Evolutionary conservation across 2,797 vertebrate species (phyloP), one percentile per base, ranked within the genome.

Genomic region (Emydoidea blandingii): DNA sequence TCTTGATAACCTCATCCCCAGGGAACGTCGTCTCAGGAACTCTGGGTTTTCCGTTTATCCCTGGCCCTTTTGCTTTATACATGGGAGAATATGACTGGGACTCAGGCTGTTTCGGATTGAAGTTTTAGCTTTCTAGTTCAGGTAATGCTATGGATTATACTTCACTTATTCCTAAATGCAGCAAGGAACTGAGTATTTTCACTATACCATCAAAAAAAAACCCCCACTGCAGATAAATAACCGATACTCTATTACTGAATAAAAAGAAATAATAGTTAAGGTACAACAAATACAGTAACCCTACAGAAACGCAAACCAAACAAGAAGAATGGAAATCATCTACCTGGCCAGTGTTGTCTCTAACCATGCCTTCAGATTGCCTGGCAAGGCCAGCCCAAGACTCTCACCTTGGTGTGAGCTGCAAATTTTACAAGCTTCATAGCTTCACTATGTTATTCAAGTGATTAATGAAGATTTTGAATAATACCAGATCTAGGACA

Each of bases 201-300:
- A 94, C 95, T 92, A 94, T 93, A 91, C 91, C 88, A 74, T 56
- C 85, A 74, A 57, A 57, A 49, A 49, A 53, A 31, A 52, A 4
- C 1, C 1, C 8, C 18, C 79, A 97, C 92, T 83, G 89, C 90
- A 96, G 91, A 95, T 68, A 95, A 95, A 95, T 74, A 94, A 80
- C 44, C 2, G 91, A 81, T 95, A 89, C 86, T 85, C 90, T 95
- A 85, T 78, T 88, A 62, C 54, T n/a, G 80, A 96, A 47, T 89
- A 88, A 96, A 93, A 95, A 93, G 87, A 85, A 97, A 90, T 57
- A 90, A 84, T 84, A 65, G 93, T 90, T 92, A 96, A 95, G 80
- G 85, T 86, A 91, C 62, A 97, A 94, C 92, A 97, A 97, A 95
- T 88, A 95, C 94, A 96, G 93, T 87, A 27, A 85, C 85, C 81